Evolutionary conservation across 2,797 vertebrate species (phyloP).

Genomic region (Ciconia nigra): DNA sequence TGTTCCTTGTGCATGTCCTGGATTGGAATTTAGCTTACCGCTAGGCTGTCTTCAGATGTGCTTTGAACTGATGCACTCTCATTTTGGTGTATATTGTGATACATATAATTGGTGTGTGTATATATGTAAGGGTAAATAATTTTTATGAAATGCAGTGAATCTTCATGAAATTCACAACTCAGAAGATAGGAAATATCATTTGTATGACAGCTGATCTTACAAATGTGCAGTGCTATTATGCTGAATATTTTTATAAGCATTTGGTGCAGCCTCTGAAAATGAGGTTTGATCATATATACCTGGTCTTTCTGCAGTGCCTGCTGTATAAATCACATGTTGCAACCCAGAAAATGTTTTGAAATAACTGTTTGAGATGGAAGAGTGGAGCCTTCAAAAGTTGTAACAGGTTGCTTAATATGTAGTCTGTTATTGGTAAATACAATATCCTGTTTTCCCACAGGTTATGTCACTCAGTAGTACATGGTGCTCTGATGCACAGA

Average conservation of each 20-base stretch:
- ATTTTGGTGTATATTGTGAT: background rate
- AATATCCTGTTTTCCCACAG: background rate
- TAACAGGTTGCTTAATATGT: background rate
- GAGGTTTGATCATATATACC: background rate
- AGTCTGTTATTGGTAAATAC: background rate
- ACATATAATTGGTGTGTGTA: background rate
- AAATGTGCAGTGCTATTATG: background rate
- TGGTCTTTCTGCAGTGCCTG: background rate
- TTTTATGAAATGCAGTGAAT: background rate
- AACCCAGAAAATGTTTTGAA: background rate
- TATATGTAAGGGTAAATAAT: background rate
- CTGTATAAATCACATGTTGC: background rate
- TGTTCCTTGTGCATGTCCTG: background rate
- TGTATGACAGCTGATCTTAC: background rate
- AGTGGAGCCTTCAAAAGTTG: background rate
- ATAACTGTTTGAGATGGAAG: background rate
- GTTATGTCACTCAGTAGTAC: background rate
- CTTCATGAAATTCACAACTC: background rate
- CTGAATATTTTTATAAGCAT: background rate
- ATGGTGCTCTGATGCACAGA: background rate
- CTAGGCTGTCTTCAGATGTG: background rate
- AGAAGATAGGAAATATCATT: background rate
- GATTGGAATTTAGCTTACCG: background rate
- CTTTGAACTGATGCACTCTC: background rate
- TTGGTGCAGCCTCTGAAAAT: background rate